phyloP scores from a whole-genome alignment of 2,797 vertebrate species.

The Hoplostethus mediterraneus region DNA sequence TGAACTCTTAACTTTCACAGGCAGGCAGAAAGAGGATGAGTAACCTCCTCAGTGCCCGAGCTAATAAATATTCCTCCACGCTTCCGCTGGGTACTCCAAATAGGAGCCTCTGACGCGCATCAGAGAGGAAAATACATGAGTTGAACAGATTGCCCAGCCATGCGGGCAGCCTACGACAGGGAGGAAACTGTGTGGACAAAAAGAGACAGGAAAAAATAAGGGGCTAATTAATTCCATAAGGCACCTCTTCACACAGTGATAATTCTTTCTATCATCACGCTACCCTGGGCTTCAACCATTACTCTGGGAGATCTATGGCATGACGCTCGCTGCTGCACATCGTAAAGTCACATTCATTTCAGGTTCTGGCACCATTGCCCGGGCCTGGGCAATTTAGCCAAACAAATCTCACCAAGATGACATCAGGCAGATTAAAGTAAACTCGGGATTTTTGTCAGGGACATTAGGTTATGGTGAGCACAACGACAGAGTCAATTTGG shows the following conservation, averaged over 20 bases:
- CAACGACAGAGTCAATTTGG: too few relatives aligned
- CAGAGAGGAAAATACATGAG: slow-evolving; percentile 42
- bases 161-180: slow-evolving; percentile 15
- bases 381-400: too few relatives aligned
- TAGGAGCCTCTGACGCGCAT: slow-evolving; percentile 34
- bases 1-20: slow-evolving; percentile 49
- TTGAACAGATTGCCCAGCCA: slow-evolving; percentile 43
- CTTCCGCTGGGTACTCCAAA: not conserved
- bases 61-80: slow-evolving; percentile 54
- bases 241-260: slow-evolving; percentile 4
- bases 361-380: too few relatives aligned
- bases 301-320: not conserved
- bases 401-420: too few relatives aligned
- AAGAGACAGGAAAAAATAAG: slow-evolving; percentile 22
- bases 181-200: slow-evolving; percentile 19
- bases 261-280: slow-evolving; percentile 21
- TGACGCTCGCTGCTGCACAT: not conserved
- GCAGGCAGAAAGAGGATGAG: slow-evolving; percentile 34
- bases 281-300: not conserved
- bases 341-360: too few relatives aligned
- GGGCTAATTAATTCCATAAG: slow-evolving; percentile 18
- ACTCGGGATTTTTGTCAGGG: too few relatives aligned
- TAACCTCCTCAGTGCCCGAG: slow-evolving; percentile 23
- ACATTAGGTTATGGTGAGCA: too few relatives aligned
- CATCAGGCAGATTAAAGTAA: too few relatives aligned